A percentile compares a stretch with the other conserved stretches of the same genome.
These are phyloP conservation scores for Scopus umbretta DNA, from an alignment of 2,113 vertebrate genomes.

Conservation along the genomic window DNA sequence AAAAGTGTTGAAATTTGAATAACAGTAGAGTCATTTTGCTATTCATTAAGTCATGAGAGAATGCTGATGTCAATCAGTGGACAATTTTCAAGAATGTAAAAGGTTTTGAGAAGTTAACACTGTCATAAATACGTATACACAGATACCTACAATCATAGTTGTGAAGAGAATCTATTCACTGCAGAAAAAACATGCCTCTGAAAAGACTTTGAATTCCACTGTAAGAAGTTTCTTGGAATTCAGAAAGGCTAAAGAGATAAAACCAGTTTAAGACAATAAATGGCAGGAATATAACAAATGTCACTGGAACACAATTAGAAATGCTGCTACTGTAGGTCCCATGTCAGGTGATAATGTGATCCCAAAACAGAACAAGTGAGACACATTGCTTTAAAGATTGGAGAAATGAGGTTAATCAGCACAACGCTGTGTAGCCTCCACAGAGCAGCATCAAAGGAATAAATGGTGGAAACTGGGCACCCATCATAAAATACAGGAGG, in stretches of 20 bases:
- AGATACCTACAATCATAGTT: background rate
- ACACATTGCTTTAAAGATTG: background rate
- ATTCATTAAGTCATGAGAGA: background rate
- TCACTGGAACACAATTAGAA: background rate
- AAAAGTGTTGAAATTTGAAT: background rate
- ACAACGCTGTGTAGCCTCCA: background rate
- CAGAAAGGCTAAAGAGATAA: background rate
- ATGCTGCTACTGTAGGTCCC: background rate
- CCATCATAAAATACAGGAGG: background rate
- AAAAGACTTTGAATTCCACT: background rate
- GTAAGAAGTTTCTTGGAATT: background rate
- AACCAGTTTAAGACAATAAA: background rate
- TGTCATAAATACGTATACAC: background rate
- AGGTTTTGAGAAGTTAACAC: background rate
- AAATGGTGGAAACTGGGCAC: background rate
- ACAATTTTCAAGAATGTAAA: background rate
- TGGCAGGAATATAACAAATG: background rate
- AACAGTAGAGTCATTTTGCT: background rate
- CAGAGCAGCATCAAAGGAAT: background rate
- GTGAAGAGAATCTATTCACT: background rate
- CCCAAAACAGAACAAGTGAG: background rate
- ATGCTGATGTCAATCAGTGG: background rate
- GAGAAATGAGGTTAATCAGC: background rate
- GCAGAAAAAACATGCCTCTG: background rate
- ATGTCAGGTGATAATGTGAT: background rate